These are phyloP conservation scores for Podiceps cristatus DNA, from an alignment of 2,113 vertebrate species.

Conservation along the genomic window DNA sequence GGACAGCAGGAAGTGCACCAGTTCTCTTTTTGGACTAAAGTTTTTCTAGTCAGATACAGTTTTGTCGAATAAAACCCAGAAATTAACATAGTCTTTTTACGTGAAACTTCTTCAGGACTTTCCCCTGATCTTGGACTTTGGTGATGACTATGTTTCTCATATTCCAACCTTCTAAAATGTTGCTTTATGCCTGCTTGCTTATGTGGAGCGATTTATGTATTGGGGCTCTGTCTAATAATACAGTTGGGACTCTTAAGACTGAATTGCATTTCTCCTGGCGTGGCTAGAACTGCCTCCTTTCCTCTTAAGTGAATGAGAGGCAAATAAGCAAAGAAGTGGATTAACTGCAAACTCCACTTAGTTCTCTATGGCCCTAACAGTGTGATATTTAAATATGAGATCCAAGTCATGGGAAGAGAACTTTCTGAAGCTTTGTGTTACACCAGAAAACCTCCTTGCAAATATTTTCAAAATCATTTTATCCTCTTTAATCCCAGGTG, in stretches of 20 bases:
- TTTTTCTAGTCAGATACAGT: neutral
- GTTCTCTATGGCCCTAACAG: neutral
- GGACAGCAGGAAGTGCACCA: neutral
- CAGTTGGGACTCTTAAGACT: neutral
- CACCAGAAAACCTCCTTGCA: neutral
- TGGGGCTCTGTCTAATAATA: neutral
- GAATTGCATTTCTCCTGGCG: neutral
- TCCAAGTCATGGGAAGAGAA: neutral
- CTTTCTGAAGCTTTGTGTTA: neutral
- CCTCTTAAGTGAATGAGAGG: neutral
- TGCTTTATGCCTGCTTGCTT: neutral
- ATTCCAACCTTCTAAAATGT: neutral
- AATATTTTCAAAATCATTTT: neutral
- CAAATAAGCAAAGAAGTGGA: neutral
- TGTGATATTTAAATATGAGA: neutral
- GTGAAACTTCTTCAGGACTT: neutral
- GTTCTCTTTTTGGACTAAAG: neutral
- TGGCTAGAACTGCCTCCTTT: neutral
- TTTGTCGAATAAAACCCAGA: neutral
- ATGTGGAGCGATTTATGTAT: neutral
- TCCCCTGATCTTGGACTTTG: neutral
- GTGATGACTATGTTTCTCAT: fast-evolving
- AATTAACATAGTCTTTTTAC: fast-evolving
- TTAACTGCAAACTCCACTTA: neutral
- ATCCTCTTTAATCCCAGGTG: neutral